Conservation (phyloP, 1,140 invertebrate species). For the Cheumatopsyche charites region DNA sequence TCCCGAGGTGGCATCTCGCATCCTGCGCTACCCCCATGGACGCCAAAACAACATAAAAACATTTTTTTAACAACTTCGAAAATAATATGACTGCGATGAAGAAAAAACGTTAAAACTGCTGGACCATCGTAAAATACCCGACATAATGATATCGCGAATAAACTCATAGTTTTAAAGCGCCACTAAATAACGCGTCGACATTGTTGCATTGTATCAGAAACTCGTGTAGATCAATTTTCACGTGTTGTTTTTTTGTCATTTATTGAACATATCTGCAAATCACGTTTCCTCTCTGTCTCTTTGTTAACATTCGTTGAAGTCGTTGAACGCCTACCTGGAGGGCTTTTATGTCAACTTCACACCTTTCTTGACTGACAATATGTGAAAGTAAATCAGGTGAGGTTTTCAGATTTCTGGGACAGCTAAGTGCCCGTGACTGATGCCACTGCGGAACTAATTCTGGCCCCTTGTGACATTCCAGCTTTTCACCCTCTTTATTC, state of each 20-base stretch:
- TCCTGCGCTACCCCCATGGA: conserved; percentile 23
- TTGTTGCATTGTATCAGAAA: too few species aligned
- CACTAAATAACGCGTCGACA: background rate
- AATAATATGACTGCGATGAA: background rate
- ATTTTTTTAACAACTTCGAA: conserved; percentile 11
- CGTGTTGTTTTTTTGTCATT: too few species aligned
- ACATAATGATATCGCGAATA: conserved; percentile 1
- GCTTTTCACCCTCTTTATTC: conserved; percentile 26
- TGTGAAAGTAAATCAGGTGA: conserved; percentile 33
- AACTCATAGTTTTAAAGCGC: conserved; percentile 16
- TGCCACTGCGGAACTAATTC: conserved; percentile 29
- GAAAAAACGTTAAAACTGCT: background rate
- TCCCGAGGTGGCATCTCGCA: conserved; percentile 38
- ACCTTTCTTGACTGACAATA: conserved; percentile 35
- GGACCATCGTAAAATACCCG: background rate
- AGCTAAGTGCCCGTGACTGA: conserved; percentile 40
- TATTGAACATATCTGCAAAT: too few species aligned
- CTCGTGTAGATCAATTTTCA: too few species aligned
- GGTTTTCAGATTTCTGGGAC: conserved; percentile 33
- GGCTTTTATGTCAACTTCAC: conserved; percentile 31
- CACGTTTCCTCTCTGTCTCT: too few species aligned
- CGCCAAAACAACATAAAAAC: conserved; percentile 22
- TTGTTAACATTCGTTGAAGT: background rate
- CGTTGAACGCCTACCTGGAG: conserved; percentile 11
- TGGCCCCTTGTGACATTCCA: conserved; percentile 34